Base-by-base conservation (phyloP, 2,113 vertebrate genomes). In the Phaethon lepturus region DNA sequence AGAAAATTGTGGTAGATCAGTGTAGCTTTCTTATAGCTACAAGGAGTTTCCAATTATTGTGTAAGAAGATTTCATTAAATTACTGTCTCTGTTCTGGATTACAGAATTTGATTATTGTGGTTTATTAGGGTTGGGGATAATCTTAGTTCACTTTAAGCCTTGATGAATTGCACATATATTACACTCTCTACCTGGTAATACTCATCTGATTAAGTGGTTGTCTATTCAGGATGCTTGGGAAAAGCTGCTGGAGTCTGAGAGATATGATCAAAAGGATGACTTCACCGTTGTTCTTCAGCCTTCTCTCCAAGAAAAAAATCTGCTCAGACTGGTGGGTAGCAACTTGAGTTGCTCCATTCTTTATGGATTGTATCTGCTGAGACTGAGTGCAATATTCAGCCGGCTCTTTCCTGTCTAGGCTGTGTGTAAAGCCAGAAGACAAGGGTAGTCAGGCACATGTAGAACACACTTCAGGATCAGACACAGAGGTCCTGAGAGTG, bases 211-310 rank as follows among this genome's bases (percentile, higher is more conserved):
- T 66, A 74, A 68, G 49, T 35, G 25, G 7, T 60, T 96, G 24
- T 72, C 58, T 81, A 9, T 75, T 75, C 90, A 99, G 99, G 93
- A 86, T 60, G 92, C 91, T 47, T 99, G 98, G 97, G 97, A 97
- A 82, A 95, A 97, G 31, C 95, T 99, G 4, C 92, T 99, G 67
- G 96, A 98, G 55, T 98, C 98, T 25, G 97, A 97, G 35, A 97
- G 88, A 16, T 99, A 99, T 73, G 98, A 98, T 45, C 94, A 97
- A 13, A 96, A 96, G 17, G 80, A 98, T 24, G 98, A 98, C 94
- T 99, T 99, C 90, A 96, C 98, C 1, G 99, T 99, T 7, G 89
- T 99, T 42, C 97, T 99, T 95, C 99, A 99, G 96, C 98, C 99
- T 38, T 97, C 99, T 88, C 76, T 99, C 19, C 97, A 97, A 11